Evolutionary conservation across 2,113 vertebrate genomes (phyloP), one percentile per base, ranked within the genome.

Genomic region (Hucho hucho): DNA sequence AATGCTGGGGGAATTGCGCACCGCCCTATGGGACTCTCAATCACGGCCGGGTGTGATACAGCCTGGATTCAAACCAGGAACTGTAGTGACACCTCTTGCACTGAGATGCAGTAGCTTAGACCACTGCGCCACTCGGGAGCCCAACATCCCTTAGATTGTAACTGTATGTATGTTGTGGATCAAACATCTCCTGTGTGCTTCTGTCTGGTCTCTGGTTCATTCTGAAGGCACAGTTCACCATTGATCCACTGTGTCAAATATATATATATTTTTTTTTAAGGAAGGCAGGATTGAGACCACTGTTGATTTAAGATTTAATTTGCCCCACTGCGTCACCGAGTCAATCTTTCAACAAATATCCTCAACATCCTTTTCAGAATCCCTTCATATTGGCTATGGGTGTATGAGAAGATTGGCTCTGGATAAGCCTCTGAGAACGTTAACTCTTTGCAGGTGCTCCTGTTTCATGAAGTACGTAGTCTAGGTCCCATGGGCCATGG

Each of bases 261-360:
- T 32, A 32, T 77, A 16, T 72, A 71, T 25, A 71, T 72, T 70
- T 16, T 75, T 75, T 76, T 71, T 46, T 46, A 25, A 73, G 67
- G 66, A 49, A 77, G 22, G 65, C 64, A 14, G 65, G 49, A 37
- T 68, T 58, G 53, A 69, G 64, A 65, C 47, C 28, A 13, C 47
- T 72, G 70, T 77, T 72, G 75, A 58, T 64, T 67, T 72, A 43
- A 43, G 70, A 29, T 72, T 67, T 72, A 13, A 71, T 77, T 77
- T 29, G 29, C 69, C 64, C 64, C 61, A 20, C 25, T 49, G 24
- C 64, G 46, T 76, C 69, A 67, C 46, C 20, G 29, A 66, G 69
- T 77, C 63, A n/a, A 66, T 72, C 69, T 72, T 59, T 72, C 28
- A 49, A 64, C 64, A 63, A 73, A 73, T 73, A 69, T 68, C 29